These are phyloP conservation scores for Spodoptera frugiperda DNA, from an alignment of 1,140 invertebrate genomes.

Conservation along the genomic window DNA sequence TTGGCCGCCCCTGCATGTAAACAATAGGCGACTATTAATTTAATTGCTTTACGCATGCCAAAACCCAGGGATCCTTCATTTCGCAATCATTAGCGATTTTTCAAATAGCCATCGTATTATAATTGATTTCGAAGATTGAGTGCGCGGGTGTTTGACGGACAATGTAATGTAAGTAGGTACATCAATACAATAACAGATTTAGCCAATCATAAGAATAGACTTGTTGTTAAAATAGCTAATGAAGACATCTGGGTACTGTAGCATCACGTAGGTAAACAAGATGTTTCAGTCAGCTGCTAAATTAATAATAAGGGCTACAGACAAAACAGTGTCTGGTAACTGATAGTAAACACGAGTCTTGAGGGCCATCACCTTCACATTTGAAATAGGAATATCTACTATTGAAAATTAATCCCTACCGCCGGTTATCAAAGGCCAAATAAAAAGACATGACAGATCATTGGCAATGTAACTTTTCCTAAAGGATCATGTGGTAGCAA, in stretches of 20 bases:
- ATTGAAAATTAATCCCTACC: slow-evolving; percentile 6
- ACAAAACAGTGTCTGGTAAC: background rate
- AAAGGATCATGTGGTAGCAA: background rate
- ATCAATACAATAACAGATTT: slow-evolving; percentile 32
- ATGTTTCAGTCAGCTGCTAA: background rate
- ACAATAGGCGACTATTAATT: slow-evolving; percentile 44
- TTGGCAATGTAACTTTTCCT: background rate
- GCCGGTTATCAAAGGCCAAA: background rate
- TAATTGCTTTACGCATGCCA: slow-evolving; percentile 33
- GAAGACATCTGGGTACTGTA: slow-evolving; percentile 16
- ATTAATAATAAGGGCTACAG: background rate
- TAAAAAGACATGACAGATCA: background rate
- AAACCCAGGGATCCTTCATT: slow-evolving; percentile 42
- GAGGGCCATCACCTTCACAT: background rate
- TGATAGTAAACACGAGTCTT: background rate
- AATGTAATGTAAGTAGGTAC: slow-evolving; percentile 14
- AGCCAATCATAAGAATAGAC: slow-evolving; percentile 30
- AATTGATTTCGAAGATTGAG: slow-evolving; percentile 38
- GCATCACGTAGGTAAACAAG: background rate
- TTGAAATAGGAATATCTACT: slow-evolving; percentile 15
- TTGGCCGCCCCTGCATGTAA: slow-evolving; percentile 37
- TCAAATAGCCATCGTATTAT: slow-evolving; percentile 30
- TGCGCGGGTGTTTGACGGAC: slow-evolving; percentile 21
- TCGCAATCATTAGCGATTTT: slow-evolving; percentile 23
- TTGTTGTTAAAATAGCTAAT: slow-evolving; percentile 22